phyloP scores from a whole-genome alignment of 2,113 vertebrate species.

The Lycocorax pyrrhopterus region DNA sequence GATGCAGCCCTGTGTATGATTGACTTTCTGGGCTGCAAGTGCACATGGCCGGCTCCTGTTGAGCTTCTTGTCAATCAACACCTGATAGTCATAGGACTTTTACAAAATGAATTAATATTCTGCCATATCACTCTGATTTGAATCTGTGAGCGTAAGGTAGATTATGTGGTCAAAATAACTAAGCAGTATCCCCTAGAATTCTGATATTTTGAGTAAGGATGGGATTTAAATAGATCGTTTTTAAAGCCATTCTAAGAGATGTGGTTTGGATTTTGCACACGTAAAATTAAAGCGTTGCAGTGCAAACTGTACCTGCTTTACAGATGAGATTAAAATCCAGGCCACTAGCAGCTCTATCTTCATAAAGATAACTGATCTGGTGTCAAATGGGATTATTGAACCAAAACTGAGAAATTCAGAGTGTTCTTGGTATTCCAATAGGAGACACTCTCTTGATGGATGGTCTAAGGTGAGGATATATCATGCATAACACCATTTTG shows the following conservation, averaged over 20 bases:
- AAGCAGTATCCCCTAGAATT: neutral
- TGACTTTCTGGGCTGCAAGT: neutral
- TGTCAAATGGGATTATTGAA: neutral
- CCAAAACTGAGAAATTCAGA: neutral
- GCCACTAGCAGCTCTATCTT: neutral
- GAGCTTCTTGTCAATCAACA: neutral
- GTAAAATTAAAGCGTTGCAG: neutral
- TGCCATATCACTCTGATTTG: neutral
- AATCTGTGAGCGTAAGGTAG: neutral
- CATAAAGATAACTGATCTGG: neutral
- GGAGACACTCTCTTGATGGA: neutral
- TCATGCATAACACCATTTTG: neutral
- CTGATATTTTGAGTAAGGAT: neutral
- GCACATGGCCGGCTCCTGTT: neutral
- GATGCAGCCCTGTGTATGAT: neutral
- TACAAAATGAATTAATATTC: neutral
- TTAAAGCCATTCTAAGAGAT: neutral
- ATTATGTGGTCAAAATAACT: neutral
- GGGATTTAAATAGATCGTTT: neutral
- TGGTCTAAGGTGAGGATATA: neutral
- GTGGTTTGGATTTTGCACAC: neutral
- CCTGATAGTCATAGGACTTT: neutral
- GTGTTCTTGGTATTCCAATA: neutral
- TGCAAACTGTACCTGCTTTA: neutral
- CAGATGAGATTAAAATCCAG: neutral